Conservation (phyloP, 2,888 invertebrate genomes). For the Chesias legatella region DNA sequence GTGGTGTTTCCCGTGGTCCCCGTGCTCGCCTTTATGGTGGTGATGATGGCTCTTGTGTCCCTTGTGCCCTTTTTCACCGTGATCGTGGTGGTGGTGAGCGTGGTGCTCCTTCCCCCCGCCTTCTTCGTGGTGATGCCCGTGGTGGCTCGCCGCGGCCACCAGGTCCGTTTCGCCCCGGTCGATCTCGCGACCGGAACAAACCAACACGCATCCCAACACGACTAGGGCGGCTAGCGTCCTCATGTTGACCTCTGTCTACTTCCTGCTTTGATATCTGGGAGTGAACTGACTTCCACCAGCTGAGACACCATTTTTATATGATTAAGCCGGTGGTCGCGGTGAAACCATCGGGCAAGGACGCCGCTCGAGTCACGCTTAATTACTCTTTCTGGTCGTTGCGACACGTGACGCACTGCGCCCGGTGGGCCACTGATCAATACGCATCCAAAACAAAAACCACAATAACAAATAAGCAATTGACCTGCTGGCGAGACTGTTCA, state of each 20-base stretch:
- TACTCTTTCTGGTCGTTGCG: slow-evolving; percentile 56
- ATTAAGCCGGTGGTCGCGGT: slow-evolving; percentile 67
- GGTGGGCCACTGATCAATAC: slow-evolving; percentile 12
- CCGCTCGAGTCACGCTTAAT: slow-evolving; percentile 62
- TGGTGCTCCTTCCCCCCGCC: slow-evolving; percentile 86
- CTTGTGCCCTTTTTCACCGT: slow-evolving; percentile 88
- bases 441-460: slow-evolving; percentile 14
- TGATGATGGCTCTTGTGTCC: slow-evolving; percentile 88
- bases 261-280: slow-evolving; percentile 61
- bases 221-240: slow-evolving; percentile 72
- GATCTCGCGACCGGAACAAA: slow-evolving; percentile 61
- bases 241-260: slow-evolving; percentile 47
- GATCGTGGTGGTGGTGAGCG: slow-evolving; percentile 83
- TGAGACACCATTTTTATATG: slow-evolving; percentile 72
- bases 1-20: slow-evolving; percentile 88
- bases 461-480: slow-evolving; percentile 4
- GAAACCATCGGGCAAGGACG: slow-evolving; percentile 77
- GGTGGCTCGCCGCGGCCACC: slow-evolving; percentile 73
- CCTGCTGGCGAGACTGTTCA: neutral
- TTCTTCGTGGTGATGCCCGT: slow-evolving; percentile 80
- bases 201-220: slow-evolving; percentile 58
- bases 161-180: slow-evolving; percentile 61
- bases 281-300: slow-evolving; percentile 58
- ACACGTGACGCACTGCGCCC: slow-evolving; percentile 30
- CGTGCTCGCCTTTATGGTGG: slow-evolving; percentile 89